Percentiles rank a stretch among this genome's conserved stretches.
phyloP scores from a whole-genome alignment of 2,113 vertebrate genomes.

The Podiceps cristatus region DNA sequence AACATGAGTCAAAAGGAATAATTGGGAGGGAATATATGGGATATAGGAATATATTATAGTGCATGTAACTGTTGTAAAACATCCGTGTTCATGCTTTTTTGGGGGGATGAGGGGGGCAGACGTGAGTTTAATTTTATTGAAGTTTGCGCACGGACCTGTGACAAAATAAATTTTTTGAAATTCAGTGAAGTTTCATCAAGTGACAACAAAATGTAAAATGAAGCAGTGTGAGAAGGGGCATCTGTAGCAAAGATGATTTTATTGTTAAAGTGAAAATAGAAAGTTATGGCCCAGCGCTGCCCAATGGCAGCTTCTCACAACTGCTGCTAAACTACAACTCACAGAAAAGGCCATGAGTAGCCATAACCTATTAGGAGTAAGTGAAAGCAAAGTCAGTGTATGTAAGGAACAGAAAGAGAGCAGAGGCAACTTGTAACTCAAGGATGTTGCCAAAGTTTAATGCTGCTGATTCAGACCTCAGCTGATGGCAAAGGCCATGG shows the following conservation, averaged over 20 bases:
- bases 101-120: neutral
- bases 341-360: neutral
- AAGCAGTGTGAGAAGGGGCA: neutral
- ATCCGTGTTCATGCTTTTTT: neutral
- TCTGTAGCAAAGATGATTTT: neutral
- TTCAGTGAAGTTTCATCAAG: neutral
- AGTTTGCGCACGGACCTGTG: rapidly evolving
- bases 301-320: neutral
- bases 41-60: neutral
- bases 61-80: neutral
- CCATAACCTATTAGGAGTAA: neutral
- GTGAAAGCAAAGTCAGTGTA: neutral
- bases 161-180: neutral
- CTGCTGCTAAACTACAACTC: neutral
- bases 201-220: neutral
- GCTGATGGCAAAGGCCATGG: neutral
- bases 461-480: neutral
- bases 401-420: neutral
- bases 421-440: neutral
- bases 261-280: neutral
- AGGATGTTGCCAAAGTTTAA: neutral
- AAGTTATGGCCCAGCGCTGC: neutral
- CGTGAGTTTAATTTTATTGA: neutral
- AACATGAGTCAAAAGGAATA: neutral
- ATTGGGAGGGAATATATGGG: neutral